Base-by-base conservation (phyloP, 2,797 vertebrate genomes). In the Spondyliosoma cantharus region DNA sequence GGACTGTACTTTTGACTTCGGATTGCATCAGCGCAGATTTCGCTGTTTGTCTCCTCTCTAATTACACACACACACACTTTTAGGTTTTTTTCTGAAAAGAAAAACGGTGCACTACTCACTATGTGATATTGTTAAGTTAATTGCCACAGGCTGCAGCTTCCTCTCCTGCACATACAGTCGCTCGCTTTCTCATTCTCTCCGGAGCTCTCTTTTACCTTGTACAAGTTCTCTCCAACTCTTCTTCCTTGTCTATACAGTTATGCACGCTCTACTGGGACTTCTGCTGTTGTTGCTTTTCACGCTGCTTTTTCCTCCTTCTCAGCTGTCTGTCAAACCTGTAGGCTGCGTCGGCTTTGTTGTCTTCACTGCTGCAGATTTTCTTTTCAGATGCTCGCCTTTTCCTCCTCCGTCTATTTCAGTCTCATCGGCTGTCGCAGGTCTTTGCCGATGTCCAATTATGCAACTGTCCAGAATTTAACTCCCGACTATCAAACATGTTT, bases 211-310 rank as follows among this genome's bases (percentile, higher is more conserved):
- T 71, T 49, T 45, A 13, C 53, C 4, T 66, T 3, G 2, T 52
- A 22, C 53, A 73, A 27, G 15, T 73, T 70, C 27, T 20, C 43
- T 60, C 53, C 59, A 46, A 22, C 37, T 63, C 48, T 19, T 64
- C 46, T 37, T 49, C 37, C 45, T 63, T 22, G 22, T 82, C 46
- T 57, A 3, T 37, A 46, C 59, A 60, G 50, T 45, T 50, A 13
- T 27, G 48, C 48, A 29, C 49, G 49, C 67, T 50, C 62, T 67
- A 37, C 15, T 32, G 56, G 53, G 61, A 67, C 43, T 62, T 17
- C n/a, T 5, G 70, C 49, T 74, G 69, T 42, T 77, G 62, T 53
- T 78, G 48, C 50, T 66, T 85, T 74, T 71, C 53, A 68, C 53
- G 22, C 37, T 29, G 22, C 50, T 49, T 67, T 71, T 71, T 74